Conservation (phyloP, 2,113 vertebrate species). For the Apistogramma diplotaenia region DNA sequence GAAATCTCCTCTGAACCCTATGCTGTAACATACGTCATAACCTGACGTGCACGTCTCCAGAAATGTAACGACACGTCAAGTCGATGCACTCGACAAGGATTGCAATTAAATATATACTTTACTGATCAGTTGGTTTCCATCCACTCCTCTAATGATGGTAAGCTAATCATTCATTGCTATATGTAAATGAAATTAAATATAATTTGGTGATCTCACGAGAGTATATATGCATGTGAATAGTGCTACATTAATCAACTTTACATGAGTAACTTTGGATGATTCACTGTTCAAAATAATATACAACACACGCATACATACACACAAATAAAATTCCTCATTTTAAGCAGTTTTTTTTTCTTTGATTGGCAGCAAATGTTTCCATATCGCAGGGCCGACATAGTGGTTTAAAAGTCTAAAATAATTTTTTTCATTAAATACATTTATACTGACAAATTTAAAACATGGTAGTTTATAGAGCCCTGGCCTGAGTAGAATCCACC, state of each 20-base stretch:
- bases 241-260: background rate
- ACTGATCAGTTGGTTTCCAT: too few relatives aligned
- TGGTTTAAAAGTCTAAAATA: background rate
- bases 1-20: too few relatives aligned
- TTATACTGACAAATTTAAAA: background rate
- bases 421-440: background rate
- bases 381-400: background rate
- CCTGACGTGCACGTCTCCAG: too few relatives aligned
- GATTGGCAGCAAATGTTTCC: background rate
- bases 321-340: too few relatives aligned
- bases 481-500: background rate
- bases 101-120: too few relatives aligned
- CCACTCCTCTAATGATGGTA: background rate
- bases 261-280: background rate
- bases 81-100: too few relatives aligned
- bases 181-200: background rate
- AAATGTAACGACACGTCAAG: too few relatives aligned
- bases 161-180: background rate
- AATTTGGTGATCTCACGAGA: background rate
- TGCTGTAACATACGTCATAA: too few relatives aligned
- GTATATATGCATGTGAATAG: background rate
- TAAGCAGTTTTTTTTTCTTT: background rate
- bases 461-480: background rate
- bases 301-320: too few relatives aligned
- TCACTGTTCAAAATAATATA: background rate